Base-by-base conservation (phyloP, 1,140 invertebrate genomes). In the Chlorops oryzae region DNA sequence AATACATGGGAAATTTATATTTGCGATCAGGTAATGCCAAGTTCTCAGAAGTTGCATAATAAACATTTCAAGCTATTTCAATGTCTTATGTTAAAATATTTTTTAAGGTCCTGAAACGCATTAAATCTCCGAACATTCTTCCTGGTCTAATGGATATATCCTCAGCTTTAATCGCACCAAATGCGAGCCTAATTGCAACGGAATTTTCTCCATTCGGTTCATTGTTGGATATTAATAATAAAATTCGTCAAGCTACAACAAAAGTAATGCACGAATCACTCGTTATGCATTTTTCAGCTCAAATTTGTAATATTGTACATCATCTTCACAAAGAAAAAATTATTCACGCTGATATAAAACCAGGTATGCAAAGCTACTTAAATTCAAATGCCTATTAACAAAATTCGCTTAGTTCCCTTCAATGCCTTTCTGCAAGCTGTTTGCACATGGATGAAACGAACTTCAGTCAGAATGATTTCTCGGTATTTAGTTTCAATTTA, bases 261-360 rank as follows among this genome's bases (percentile, higher is more conserved):
- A 84, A 85, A 68, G 78, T 80, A 45, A 78, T 87, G 66, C 77
- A 79, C 60, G 83, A 93, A 68, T 76, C 78, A 35, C 74, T 94
- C 39, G 84, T 84, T 10, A 82, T 91, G 64, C 85, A 87, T 56
- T 89, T 96, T 62, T 86, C 86, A 2, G 83, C 89, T 39, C 92
- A 98, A 73, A 85, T 98, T 71, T 75, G 97, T 45, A 80, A 87
- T 47, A 92, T 96, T 43, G 80, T 98, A 4, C 83, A 90, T 59
- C 82, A 92, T 56, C 74, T 98, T 50, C 93, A 96, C 59, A 83
- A 87, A 60, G 88, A 88, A 59, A 81, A 86, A 73, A 94, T 98
- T 47, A 88, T 98, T 48, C 96, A 98, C 73, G 93, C 88, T 4
- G 95, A 98, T 71, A 92, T 98, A 23, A 98, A 98, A 72, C 95